Evolutionary conservation across 2,797 vertebrate species (phyloP), one percentile per base, ranked within the genome.

Genomic region (Catharus ustulatus): DNA sequence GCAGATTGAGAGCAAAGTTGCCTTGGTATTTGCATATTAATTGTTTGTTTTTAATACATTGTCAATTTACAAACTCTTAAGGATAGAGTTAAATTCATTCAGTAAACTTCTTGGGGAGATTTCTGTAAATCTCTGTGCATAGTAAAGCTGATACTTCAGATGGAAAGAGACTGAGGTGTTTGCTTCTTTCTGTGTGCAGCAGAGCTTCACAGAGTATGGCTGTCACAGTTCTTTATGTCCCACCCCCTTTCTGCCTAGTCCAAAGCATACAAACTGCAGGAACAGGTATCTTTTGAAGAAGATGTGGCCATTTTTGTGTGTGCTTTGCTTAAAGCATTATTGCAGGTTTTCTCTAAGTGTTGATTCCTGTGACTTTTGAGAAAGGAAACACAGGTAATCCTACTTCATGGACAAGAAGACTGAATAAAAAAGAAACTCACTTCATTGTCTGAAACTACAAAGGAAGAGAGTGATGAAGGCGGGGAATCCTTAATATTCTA

Each of bases 21-120:
- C 57, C 40, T 42, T 90, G 61, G 7, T 29, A 74, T 91, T 82
- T 91, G 48, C 61, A n/a, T 92, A 36, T 74, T 80, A 83, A 89
- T 89, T 58, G 36, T 45, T 88, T 68, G 26, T 42, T 90, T 95
- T 93, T 77, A 90, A 64, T 92, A 93, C 89, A 52, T 30, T 75
- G 30, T 72, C 15, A 38, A 19, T 85, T 96, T 85, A 61, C 24
- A n/a, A 5, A 73, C 61, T 89, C 54, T 42, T 64, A 85, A 81
- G 48, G 32, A 14, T 82, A 69, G 82, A 67, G 48, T 93, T 94
- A 61, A 76, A 63, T 76, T 88, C 4, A 10, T 82, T 77, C 43
- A 68, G 42, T 75, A 64, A 83, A 45, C 30, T 75, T 92, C 30
- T 13, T 15, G 14, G 57, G 45, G 52, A 85, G 54, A 87, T 68